These are phyloP conservation scores for Platysternon megacephalum DNA, from an alignment of 2,113 vertebrate genomes.

Conservation along the genomic window DNA sequence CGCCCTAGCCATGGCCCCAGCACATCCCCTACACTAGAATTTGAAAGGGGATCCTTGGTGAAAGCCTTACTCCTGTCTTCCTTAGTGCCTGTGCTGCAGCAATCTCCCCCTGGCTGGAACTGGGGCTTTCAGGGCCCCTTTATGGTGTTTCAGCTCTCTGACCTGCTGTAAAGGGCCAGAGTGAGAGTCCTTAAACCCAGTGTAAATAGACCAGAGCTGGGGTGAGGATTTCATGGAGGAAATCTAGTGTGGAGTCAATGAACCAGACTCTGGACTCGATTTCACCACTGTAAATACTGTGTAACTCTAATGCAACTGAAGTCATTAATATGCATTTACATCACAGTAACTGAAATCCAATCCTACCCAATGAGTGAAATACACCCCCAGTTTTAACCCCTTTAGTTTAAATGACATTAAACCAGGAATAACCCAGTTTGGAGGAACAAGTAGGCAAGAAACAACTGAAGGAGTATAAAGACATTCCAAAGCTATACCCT, in stretches of 20 bases:
- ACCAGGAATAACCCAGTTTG: neutral
- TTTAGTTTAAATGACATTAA: neutral
- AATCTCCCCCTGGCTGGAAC: neutral
- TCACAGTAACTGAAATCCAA: neutral
- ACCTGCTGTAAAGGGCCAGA: neutral
- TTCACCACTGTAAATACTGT: too few species aligned
- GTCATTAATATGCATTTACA: neutral
- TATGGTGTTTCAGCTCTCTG: too few species aligned
- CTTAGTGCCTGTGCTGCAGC: neutral
- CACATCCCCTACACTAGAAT: neutral
- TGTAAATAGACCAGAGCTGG: neutral
- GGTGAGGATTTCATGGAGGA: neutral
- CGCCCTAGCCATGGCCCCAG: neutral
- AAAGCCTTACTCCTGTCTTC: neutral
- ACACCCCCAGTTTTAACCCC: neutral
- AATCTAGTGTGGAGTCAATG: neutral
- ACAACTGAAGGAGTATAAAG: neutral
- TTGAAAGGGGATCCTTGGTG: too few species aligned
- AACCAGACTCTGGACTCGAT: neutral
- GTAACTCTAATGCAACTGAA: neutral
- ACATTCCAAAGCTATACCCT: neutral
- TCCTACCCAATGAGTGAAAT: neutral
- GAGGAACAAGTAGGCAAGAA: neutral
- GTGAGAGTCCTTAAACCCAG: neutral
- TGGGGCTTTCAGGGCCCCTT: neutral